phyloP scores from a whole-genome alignment of 2,113 vertebrate species.

The Corythaeola cristata region DNA sequence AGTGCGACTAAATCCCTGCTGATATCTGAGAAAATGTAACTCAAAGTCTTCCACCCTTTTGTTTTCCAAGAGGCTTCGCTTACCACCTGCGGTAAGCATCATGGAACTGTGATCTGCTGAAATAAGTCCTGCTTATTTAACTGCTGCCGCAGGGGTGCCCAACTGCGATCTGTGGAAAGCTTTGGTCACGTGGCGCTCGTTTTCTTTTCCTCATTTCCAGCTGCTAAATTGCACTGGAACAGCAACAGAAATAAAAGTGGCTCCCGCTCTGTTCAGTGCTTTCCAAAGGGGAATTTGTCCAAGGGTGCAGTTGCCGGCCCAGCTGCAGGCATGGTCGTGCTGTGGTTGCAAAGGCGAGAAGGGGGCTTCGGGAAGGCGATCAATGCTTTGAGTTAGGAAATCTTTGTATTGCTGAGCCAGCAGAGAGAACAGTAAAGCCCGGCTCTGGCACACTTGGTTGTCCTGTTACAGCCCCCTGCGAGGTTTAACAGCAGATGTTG shows the following conservation, averaged over 20 bases:
- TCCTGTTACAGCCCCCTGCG: background rate
- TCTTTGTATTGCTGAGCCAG: background rate
- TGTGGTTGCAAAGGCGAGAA: background rate
- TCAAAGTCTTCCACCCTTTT: background rate
- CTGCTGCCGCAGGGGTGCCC: background rate
- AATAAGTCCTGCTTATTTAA: background rate
- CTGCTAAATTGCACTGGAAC: background rate
- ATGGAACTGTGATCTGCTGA: background rate
- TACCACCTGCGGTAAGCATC: background rate
- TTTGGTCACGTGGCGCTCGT: background rate
- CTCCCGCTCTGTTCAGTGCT: background rate
- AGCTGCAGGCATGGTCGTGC: background rate
- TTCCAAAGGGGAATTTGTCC: background rate
- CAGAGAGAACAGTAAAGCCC: accelerated
- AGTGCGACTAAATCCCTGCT: accelerated
- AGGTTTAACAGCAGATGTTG: background rate
- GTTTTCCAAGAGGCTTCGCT: background rate
- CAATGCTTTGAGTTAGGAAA: background rate
- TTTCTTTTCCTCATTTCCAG: background rate
- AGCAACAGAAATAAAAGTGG: background rate
- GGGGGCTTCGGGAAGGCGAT: background rate
- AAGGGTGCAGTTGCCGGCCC: background rate
- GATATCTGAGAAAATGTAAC: background rate
- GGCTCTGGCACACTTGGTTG: background rate
- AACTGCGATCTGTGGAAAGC: background rate